These are phyloP conservation scores for Stylophora pistillata DNA, from an alignment of 64 coral and sea anemone species.

Conservation along the genomic window DNA sequence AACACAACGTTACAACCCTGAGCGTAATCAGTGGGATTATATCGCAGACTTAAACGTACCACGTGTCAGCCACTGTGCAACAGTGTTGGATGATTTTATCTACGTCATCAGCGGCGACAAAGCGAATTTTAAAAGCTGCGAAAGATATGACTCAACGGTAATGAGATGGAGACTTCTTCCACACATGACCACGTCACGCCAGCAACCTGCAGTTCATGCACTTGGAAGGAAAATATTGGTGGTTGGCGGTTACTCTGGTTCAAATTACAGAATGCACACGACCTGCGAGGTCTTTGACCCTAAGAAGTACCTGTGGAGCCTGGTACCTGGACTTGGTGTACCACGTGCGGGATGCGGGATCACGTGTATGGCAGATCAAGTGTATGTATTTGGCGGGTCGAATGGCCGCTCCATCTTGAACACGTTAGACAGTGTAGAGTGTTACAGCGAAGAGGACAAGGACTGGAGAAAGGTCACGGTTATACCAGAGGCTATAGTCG, in stretches of 20 bases:
- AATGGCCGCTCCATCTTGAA: background rate
- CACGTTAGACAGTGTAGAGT: constrained; percentile 38
- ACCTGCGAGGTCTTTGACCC: constrained; percentile 47
- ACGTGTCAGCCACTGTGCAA: constrained; percentile 35
- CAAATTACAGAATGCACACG: background rate
- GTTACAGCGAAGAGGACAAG: background rate
- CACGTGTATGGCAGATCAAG: background rate
- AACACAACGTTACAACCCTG: background rate
- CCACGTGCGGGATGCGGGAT: constrained; percentile 38
- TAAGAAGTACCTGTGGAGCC: constrained; percentile 2
- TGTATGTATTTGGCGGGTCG: constrained; percentile 39
- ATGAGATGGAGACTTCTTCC: background rate
- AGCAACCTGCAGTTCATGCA: background rate
- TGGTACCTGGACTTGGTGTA: constrained; percentile 7
- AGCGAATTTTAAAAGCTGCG: background rate
- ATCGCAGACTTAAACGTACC: constrained; percentile 5
- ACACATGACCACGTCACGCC: background rate
- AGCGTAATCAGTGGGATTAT: background rate
- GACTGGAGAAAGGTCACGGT: background rate
- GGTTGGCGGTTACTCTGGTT: background rate
- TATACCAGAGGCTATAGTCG: constrained; percentile 6
- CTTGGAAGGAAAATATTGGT: constrained; percentile 25
- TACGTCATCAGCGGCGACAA: constrained; percentile 17
- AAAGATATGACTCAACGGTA: background rate
- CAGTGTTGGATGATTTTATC: background rate